phyloP scores from a whole-genome alignment of 2,888 invertebrate genomes.

The Eupithecia inturbata region DNA sequence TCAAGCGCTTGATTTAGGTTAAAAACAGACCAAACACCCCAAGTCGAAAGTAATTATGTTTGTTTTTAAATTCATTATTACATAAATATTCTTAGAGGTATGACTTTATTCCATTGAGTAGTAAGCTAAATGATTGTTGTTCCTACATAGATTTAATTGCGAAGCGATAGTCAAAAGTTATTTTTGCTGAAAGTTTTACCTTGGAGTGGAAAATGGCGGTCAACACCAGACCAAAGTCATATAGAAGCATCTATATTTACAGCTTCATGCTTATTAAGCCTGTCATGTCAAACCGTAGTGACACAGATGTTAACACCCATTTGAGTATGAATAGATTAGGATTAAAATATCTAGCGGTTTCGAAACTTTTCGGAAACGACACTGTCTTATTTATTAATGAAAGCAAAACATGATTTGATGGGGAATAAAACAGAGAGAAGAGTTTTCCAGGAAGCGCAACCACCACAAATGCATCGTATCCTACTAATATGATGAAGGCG shows the following conservation, averaged over 20 bases:
- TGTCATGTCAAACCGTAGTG: slow-evolving; percentile 50
- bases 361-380: slow-evolving; percentile 22
- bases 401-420: neutral
- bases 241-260: slow-evolving; percentile 34
- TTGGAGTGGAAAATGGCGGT: neutral
- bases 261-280: slow-evolving; percentile 61
- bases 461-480: neutral
- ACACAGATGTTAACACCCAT: slow-evolving; percentile 45
- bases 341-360: slow-evolving; percentile 35
- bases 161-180: neutral
- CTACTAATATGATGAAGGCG: too few relatives aligned
- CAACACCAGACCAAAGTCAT: neutral
- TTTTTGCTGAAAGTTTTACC: neutral
- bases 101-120: neutral
- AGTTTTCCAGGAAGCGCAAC: neutral
- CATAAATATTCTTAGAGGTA: too few relatives aligned
- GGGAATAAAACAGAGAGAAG: neutral
- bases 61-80: too few relatives aligned
- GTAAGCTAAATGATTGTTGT: neutral
- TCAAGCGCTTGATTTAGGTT: neutral
- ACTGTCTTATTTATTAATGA: slow-evolving; percentile 12
- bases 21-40: neutral
- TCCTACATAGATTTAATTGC: neutral
- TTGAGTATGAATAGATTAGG: slow-evolving; percentile 36
- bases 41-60: neutral